These are phyloP conservation scores for Archocentrus centrarchus DNA, from an alignment of 2,113 vertebrate species.

Conservation along the genomic window DNA sequence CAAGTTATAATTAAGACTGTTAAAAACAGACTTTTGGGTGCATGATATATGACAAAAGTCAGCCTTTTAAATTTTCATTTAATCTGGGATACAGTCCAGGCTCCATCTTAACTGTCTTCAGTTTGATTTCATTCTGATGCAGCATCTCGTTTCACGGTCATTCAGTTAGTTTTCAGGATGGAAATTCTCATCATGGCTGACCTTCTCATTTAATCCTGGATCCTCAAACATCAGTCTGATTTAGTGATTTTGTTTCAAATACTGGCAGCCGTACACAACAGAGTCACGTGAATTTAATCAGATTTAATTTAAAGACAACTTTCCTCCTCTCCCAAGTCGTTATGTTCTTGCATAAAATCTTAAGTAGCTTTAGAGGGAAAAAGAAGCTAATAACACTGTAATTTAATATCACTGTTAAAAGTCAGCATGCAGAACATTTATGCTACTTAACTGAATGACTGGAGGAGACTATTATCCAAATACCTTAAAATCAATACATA, in stretches of 20 bases:
- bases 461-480: background rate
- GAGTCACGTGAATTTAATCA: background rate
- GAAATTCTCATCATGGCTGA: background rate
- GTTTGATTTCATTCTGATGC: background rate
- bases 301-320: background rate
- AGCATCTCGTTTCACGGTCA: background rate
- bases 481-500: conserved; percentile 35
- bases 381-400: background rate
- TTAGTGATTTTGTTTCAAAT: background rate
- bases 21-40: background rate
- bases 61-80: background rate
- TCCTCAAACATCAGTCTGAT: background rate
- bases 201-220: background rate
- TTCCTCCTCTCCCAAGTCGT: background rate
- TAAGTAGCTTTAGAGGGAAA: background rate
- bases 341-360: conserved; percentile 22
- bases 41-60: background rate
- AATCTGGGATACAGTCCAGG: background rate
- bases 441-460: background rate
- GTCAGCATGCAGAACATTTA: background rate
- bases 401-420: conserved; percentile 19
- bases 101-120: background rate
- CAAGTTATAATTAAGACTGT: background rate
- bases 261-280: background rate
- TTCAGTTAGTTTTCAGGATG: background rate